Evolutionary conservation across 2,888 invertebrate genomes (phyloP).

Genomic region (Lathronympha strigana): DNA sequence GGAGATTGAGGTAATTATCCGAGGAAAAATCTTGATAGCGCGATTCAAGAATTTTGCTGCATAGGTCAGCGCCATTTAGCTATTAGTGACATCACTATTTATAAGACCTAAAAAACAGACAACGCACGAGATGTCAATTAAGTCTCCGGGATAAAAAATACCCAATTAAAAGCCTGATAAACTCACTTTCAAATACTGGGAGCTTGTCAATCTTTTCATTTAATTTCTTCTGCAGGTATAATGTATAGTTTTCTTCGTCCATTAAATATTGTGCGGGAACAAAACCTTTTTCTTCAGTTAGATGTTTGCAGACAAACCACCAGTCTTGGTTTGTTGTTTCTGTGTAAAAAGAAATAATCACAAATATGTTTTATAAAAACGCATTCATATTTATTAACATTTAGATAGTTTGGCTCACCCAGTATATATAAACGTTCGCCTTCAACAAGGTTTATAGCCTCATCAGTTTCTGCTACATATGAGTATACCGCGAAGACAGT

Average conservation of each 20-base stretch:
- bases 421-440: constrained; percentile 94
- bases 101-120: no score
- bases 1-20: no score
- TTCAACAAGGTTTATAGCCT: constrained; percentile 94
- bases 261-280: constrained; percentile 95
- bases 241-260: constrained; percentile 91
- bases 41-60: no score
- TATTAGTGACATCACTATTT: no score
- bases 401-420: constrained; percentile 72
- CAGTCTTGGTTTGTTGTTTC: constrained; percentile 94
- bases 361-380: background rate
- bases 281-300: constrained; percentile 96
- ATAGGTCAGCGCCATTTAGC: no score
- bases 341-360: constrained; percentile 49
- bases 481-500: constrained; percentile 93
- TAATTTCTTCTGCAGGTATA: constrained; percentile 93
- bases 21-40: no score
- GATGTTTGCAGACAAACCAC: constrained; percentile 96
- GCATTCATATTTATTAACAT: background rate
- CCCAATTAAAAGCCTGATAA: no score
- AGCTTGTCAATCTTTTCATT: constrained; percentile 96
- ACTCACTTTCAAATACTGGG: constrained; percentile 96
- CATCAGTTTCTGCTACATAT: constrained; percentile 93
- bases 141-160: no score
- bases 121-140: no score